Conservation (phyloP, 2,797 vertebrate species). For the Argentina silus region DNA sequence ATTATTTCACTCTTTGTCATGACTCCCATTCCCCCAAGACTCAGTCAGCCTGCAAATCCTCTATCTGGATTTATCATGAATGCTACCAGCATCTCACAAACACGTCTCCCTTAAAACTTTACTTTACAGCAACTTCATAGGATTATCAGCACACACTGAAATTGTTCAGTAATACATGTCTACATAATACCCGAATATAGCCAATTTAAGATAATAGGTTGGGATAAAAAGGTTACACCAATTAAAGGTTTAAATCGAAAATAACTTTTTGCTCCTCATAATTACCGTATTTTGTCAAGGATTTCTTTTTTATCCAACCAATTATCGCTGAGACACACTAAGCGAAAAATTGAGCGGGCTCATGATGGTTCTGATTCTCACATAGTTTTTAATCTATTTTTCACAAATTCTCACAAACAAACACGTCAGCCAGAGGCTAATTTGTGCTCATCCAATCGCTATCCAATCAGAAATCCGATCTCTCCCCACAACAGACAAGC, state of each 20-base stretch:
- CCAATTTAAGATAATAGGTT: conserved; percentile 39
- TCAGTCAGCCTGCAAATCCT: not conserved
- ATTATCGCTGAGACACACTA: conserved; percentile 43
- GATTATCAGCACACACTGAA: conserved; percentile 7
- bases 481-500: conserved; percentile 28
- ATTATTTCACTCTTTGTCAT: not conserved
- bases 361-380: conserved; percentile 47
- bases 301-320: conserved; percentile 44
- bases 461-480: conserved; percentile 45
- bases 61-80: not conserved
- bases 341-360: conserved; percentile 28
- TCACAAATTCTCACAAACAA: conserved; percentile 39
- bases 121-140: not conserved
- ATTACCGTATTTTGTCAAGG: conserved; percentile 48
- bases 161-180: conserved; percentile 28
- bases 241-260: conserved; percentile 47
- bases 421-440: conserved; percentile 34
- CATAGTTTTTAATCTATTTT: conserved; percentile 45
- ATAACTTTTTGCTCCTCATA: conserved; percentile 43
- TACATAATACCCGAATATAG: conserved; percentile 19
- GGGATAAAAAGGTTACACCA: conserved; percentile 55
- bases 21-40: not conserved
- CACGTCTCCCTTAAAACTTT: not conserved
- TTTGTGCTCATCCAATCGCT: conserved; percentile 42
- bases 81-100: not conserved